These are phyloP conservation scores for Melanostoma scalare DNA, from an alignment of 2,888 invertebrate genomes.

Conservation along the genomic window DNA sequence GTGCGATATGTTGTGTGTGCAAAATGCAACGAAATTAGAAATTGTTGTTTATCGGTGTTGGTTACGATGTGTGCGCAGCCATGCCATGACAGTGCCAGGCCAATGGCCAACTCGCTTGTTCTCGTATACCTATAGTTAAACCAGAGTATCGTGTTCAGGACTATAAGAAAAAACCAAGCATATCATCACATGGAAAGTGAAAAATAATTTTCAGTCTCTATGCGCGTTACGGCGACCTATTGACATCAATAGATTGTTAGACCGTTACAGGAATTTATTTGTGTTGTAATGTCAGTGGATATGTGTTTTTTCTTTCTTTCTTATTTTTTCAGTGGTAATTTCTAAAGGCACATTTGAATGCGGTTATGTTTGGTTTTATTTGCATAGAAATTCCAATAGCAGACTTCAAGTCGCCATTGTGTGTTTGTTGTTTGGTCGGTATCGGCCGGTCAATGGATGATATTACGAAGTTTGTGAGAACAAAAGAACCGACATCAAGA, in stretches of 20 bases:
- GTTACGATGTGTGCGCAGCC: constrained; percentile 21
- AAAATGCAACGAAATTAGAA: constrained; percentile 59
- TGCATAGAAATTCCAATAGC: constrained; percentile 37
- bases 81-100: neutral
- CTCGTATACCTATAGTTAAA: neutral
- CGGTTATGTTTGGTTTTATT: constrained; percentile 26
- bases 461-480: constrained; percentile 1
- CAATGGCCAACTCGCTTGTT: neutral
- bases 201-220: constrained; percentile 63
- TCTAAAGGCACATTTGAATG: constrained; percentile 22
- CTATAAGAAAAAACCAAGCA: neutral
- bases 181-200: constrained; percentile 52
- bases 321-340: constrained; percentile 8
- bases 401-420: constrained; percentile 48
- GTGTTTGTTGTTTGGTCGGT: neutral
- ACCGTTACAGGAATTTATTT: constrained; percentile 49
- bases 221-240: constrained; percentile 60
- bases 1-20: constrained; percentile 62
- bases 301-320: constrained; percentile 12
- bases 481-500: no score
- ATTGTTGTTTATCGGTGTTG: constrained; percentile 50
- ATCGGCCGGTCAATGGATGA: neutral
- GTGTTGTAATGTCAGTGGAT: constrained; percentile 32
- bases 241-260: constrained; percentile 64
- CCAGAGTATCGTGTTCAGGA: constrained; percentile 19